phyloP scores from a whole-genome alignment of 2,888 invertebrate species.

The Bimastos eiseni region DNA sequence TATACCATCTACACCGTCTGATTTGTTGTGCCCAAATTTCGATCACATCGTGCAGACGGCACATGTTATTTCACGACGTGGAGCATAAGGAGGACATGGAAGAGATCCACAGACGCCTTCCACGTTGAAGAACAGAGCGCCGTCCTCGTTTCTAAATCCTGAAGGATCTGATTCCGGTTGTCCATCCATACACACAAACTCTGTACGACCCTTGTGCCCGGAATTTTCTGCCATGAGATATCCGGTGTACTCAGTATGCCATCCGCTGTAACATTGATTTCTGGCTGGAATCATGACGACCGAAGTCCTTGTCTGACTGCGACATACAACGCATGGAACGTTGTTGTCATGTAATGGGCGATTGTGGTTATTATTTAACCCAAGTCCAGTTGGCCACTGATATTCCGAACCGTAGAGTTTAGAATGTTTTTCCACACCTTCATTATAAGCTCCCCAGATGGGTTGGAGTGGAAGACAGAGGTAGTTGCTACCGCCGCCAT shows the following conservation, averaged over 20 bases:
- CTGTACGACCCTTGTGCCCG: slow-evolving; percentile 28
- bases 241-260: not conserved
- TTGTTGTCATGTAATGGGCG: slow-evolving; percentile 35
- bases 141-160: slow-evolving; percentile 39
- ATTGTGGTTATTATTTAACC: not conserved
- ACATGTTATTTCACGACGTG: slow-evolving; percentile 41
- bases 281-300: slow-evolving; percentile 20
- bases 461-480: not conserved
- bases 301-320: not conserved
- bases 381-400: not conserved
- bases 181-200: slow-evolving; percentile 42
- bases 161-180: slow-evolving; percentile 41
- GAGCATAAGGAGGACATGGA: slow-evolving; percentile 45
- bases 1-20: not conserved
- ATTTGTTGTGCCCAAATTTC: not conserved
- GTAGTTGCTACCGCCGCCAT: not conserved
- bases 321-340: slow-evolving; percentile 44
- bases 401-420: not conserved
- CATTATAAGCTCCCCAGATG: not conserved
- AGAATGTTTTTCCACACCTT: not conserved
- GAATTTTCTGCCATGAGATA: slow-evolving; percentile 39
- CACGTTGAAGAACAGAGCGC: slow-evolving; percentile 6
- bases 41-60: slow-evolving; percentile 23
- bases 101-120: slow-evolving; percentile 45
- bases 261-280: not conserved